phyloP scores from a whole-genome alignment of 2,888 invertebrate genomes.

The Nezara viridula region DNA sequence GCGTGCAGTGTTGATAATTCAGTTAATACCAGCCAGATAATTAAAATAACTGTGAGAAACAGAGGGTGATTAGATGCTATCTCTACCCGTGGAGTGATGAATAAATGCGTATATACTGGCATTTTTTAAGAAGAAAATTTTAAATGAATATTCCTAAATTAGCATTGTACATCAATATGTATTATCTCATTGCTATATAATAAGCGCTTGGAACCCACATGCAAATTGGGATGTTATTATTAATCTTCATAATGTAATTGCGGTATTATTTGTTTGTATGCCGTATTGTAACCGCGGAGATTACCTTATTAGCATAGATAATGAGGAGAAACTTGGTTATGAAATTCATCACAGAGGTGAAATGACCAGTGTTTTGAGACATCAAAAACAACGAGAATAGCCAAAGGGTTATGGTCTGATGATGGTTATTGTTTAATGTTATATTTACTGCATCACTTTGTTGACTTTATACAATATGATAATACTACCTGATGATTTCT shows the following conservation, averaged over 20 bases:
- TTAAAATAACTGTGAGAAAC: constrained; percentile 42
- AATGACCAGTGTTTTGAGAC: neutral
- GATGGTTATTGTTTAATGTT: too few species aligned
- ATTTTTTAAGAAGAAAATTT: constrained; percentile 40
- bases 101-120: constrained; percentile 41
- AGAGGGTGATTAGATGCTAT: constrained; percentile 9
- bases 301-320: constrained; percentile 4
- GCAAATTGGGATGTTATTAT: constrained; percentile 12
- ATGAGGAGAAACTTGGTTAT: neutral
- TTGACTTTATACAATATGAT: too few species aligned
- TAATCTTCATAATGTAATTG: constrained; percentile 15
- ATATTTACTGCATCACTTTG: too few species aligned
- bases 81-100: neutral
- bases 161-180: constrained; percentile 38
- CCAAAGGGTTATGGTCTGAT: neutral
- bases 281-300: neutral
- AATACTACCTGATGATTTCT: too few species aligned
- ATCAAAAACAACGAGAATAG: neutral
- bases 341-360: neutral
- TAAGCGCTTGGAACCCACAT: neutral
- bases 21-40: constrained; percentile 25
- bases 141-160: constrained; percentile 33
- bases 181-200: constrained; percentile 28
- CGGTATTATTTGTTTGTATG: constrained; percentile 4
- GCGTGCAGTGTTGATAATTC: constrained; percentile 36